Base-by-base conservation (phyloP, 2,797 vertebrate species). In the Malacoctenus gilli region DNA sequence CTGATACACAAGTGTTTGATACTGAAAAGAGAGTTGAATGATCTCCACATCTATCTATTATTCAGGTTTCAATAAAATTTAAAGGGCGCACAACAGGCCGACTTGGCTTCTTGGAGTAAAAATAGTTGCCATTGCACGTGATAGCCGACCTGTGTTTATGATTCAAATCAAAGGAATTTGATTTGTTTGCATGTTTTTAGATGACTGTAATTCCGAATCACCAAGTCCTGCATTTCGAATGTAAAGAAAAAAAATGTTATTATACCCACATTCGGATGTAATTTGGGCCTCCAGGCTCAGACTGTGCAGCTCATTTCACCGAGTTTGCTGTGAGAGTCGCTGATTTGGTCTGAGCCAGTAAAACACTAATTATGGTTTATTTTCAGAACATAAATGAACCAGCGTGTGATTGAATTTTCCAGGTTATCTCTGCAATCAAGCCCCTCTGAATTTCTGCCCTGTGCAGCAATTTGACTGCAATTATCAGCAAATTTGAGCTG, bases 41-140 rank as follows among this genome's bases (percentile, higher is more conserved):
- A n/a, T 2, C 0, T 25, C 41, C 22, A 35, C 55, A 61, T 65
- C 65, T 36, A 70, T 82, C 23, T 49, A 71, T 70, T 72, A 68
- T 73, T 73, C 47, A 64, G 11, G 15, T 35, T 13, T 23, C 64
- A 61, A 55, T 0, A 57, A 12, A 43, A 20, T 63, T 65, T 56
- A 37, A 62, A 53, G 31, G 19, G 28, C 25, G 22, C 13, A 42
- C 30, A 37, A 58, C 1, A 10, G 16, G 38, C 53, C 34, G 44
- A 70, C 50, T 64, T 50, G 12, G 19, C 11, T 58, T 63, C 11
- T 40, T 66, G n/a, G n/a, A n/a, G n/a, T 21, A 18, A 52, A 35
- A 42, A 43, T 32, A 38, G 51, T 64, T 18, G 8, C 54, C 4
- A 16, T 39, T 41, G 39, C 35, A 72, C 8, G 25, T 25, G 13